Evolutionary conservation across 2,888 invertebrate species (phyloP), one percentile per base, ranked within the genome.

Genomic region (Acanthosepion lycidas): DNA sequence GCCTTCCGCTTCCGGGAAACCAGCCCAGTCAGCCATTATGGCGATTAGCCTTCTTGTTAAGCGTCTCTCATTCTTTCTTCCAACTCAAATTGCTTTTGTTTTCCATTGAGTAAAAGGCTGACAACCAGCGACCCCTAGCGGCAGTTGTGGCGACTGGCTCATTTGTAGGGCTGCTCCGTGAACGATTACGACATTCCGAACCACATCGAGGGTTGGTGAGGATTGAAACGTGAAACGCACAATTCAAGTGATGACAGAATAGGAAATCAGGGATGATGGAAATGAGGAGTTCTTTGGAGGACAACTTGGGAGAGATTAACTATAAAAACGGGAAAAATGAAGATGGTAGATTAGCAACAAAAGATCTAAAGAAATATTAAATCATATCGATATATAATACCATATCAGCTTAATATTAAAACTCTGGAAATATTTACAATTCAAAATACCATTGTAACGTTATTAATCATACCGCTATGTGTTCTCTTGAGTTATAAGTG

Each of bases 181-280:
- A 78, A 78, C 78, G 78, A 78, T 78, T 78, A 78, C 78, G 78
- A 78, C 78, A 78, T 78, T 78, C 78, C 78, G 78, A n/a, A n/a
- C n/a, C 9, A 33, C 78, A n/a, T 33, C 33, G 78, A 1, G 33
- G 78, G n/a, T 78, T 78, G 78, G n/a, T 78, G 33, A 0, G n/a
- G 33, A 78, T 12, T 33, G n/a, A 78, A 12, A 78, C n/a, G n/a
- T 15, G 78, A n/a, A n/a, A 6, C 78, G 0, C 9, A 4, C n/a
- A n/a, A n/a, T 78, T 4, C 78, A 78, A 78, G 78, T 78, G 78
- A 78, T 78, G 78, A 78, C 78, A 78, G 12, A 78, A n/a, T 8
- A n/a, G 18, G 78, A 9, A 78, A 33, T n/a, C 33, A 33, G 78
- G 12, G n/a, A 78, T 33, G 0, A 33, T 15, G 18, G n/a, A 78